Conservation (phyloP, 2,113 vertebrate genomes). For the Myanophis thanlyinensis region DNA sequence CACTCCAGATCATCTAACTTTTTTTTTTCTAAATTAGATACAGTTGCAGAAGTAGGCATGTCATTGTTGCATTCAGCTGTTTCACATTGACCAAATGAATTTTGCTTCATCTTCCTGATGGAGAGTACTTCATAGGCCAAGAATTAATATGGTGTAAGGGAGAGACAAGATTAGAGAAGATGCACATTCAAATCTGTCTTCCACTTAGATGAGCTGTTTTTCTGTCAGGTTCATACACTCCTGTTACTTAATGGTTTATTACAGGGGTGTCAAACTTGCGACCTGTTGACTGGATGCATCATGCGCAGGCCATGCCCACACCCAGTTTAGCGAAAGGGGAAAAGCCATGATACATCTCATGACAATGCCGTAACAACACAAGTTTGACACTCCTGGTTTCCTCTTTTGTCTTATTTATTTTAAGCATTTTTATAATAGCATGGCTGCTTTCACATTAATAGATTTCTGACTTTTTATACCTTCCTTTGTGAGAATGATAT, state of each 20-base stretch:
- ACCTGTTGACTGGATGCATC: no score
- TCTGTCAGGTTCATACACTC: not conserved
- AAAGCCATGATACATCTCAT: no score
- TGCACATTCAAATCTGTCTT: not conserved
- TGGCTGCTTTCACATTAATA: not conserved
- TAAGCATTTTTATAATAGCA: not conserved
- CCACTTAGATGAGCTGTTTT: not conserved
- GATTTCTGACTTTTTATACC: not conserved
- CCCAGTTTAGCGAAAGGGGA: no score
- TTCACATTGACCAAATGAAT: not conserved
- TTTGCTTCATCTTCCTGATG: not conserved
- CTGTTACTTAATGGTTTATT: not conserved
- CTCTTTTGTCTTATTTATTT: not conserved
- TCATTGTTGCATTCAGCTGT: not conserved
- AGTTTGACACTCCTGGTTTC: no score
- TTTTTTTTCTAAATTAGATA: not conserved
- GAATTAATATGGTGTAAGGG: not conserved
- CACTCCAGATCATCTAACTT: not conserved
- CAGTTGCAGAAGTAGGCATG: not conserved
- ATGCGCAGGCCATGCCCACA: no score
- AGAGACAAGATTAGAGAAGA: not conserved
- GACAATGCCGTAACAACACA: no score
- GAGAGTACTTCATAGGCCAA: not conserved
- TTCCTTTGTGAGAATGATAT: not conserved
- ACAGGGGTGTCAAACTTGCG: no score